Evolutionary conservation across 2,113 vertebrate species (phyloP), one percentile per base, ranked within the genome.

Genomic region (Mus spicilegus): DNA sequence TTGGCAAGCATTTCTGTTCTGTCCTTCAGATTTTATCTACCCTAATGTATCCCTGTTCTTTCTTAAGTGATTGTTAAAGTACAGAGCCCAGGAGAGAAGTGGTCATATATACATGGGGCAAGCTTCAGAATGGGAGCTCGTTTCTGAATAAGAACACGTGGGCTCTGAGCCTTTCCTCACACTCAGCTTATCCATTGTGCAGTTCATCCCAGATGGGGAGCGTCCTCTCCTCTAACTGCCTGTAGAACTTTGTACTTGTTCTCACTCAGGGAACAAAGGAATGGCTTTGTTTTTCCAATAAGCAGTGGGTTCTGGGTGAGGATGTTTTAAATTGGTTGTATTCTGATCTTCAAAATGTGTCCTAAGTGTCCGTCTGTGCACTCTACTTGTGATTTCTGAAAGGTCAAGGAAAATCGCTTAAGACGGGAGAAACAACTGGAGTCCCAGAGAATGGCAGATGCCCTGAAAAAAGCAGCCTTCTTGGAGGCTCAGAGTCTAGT

Each of bases 321-420:
- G 77, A 28, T 75, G 28, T 85, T 96, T 96, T 73, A 56, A 89
- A 70, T 22, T 84, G 20, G 36, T 78, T 93, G 17, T 82, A 49
- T 88, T 89, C n/a, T 89, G 61, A 94, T 82, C 24, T 93, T 89
- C 42, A 90, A 75, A 94, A 69, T 97, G 17, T 86, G 11, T 93
- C 94, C 46, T 67, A 42, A 56, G 26, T 58, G 61, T 95, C 92
- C 91, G 58, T 54, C 65, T 73, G 75, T 46, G 39, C 20, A 78
- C 80, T 90, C 76, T 56, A 22, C 61, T 80, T 16, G 0, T 82
- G 81, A 93, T 97, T 72, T 77, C 92, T 93, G 76, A 42, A 91
- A 99, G 99, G 99, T 99, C 76, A 99, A 99, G 95, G 99, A 99
- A 98, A 99, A 99, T 96, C 98, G 99, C 65, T 82, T 98, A 22